These are phyloP conservation scores for Oryctes rhinoceros DNA, from an alignment of 1,140 invertebrate species.

Conservation along the genomic window DNA sequence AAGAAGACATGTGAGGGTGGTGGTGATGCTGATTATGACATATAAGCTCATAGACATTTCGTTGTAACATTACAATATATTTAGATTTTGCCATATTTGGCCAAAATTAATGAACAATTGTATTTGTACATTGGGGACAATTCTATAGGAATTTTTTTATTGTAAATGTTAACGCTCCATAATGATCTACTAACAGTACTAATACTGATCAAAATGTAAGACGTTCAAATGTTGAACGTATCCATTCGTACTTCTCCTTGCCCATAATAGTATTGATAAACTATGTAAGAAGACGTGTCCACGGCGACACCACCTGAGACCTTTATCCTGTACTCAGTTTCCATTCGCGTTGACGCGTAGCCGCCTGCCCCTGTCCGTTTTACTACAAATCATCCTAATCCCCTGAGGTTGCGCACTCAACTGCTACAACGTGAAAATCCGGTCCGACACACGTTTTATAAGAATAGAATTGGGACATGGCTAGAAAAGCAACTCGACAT, in stretches of 20 bases:
- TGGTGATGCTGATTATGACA: too few species aligned
- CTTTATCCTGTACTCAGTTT: not conserved
- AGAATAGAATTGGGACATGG: conserved; percentile 60
- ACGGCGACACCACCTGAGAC: conserved; percentile 17
- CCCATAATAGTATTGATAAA: not conserved
- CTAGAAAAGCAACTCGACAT: conserved; percentile 54
- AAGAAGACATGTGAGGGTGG: too few species aligned
- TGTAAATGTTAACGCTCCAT: too few species aligned
- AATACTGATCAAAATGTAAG: too few species aligned
- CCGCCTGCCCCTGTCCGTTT: conserved; percentile 8
- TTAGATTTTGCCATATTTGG: too few species aligned
- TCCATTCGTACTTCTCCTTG: not conserved
- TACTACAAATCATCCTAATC: conserved; percentile 55
- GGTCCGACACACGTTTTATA: conserved; percentile 58
- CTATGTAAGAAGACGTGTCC: conserved; percentile 37
- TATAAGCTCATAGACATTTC: too few species aligned
- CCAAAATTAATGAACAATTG: too few species aligned
- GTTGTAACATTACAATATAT: too few species aligned
- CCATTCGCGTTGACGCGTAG: conserved; percentile 23
- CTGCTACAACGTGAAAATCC: conserved; percentile 58
- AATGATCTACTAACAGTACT: too few species aligned
- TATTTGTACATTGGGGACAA: too few species aligned
- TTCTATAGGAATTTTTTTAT: too few species aligned
- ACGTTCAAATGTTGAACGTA: not conserved
- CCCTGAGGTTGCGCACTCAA: conserved; percentile 49